Conservation (phyloP, 2,113 vertebrate genomes). For the Thinocorus orbignyianus region DNA sequence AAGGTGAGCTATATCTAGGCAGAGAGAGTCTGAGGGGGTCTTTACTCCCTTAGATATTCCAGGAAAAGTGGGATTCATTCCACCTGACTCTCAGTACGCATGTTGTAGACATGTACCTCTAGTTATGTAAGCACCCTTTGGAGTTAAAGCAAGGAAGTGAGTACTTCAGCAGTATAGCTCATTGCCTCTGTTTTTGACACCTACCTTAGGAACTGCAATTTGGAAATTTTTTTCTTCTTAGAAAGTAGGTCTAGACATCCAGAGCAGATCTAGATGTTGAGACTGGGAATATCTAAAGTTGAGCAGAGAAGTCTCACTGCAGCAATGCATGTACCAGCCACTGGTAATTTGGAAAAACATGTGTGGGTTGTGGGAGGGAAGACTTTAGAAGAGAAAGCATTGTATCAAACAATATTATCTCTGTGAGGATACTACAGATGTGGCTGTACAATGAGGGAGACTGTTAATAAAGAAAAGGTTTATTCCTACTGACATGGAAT, state of each 20-base stretch:
- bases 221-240: background rate
- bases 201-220: background rate
- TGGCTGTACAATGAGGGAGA: background rate
- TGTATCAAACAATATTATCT: background rate
- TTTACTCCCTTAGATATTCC: background rate
- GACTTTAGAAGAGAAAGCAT: background rate
- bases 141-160: background rate
- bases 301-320: background rate
- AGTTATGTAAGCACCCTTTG: background rate
- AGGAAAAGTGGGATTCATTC: background rate
- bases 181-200: background rate
- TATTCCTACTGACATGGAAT: background rate
- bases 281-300: background rate
- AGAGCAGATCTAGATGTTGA: background rate
- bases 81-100: background rate
- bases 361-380: background rate
- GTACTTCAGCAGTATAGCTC: background rate
- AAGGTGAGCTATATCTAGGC: background rate
- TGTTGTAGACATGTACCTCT: background rate
- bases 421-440: background rate
- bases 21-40: background rate
- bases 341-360: background rate
- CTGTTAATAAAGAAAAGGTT: slow-evolving; percentile 13
- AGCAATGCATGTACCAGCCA: background rate
- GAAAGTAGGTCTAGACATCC: background rate